These are phyloP conservation scores for Paedocypris micromegethes DNA, from an alignment of 2,797 vertebrate genomes.

Conservation along the genomic window DNA sequence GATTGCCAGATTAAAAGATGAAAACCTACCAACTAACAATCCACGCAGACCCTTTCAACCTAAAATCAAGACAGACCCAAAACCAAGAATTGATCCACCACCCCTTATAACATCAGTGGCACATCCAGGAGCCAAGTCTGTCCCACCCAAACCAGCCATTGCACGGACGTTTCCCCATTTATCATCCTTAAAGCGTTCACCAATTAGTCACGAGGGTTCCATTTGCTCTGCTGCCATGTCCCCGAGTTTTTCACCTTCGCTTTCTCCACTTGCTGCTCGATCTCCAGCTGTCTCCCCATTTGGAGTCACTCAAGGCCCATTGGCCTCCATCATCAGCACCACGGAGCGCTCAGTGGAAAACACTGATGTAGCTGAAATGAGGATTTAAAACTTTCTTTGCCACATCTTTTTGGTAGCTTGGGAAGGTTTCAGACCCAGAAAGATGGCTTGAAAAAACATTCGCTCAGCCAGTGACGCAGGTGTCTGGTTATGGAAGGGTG, in stretches of 20 bases:
- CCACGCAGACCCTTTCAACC: slow-evolving; percentile 84
- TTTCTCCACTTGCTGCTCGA: slow-evolving; percentile 90
- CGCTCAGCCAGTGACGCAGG: slow-evolving; percentile 57
- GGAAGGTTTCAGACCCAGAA: slow-evolving; percentile 26
- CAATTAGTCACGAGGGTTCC: slow-evolving; percentile 93
- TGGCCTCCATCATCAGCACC: slow-evolving; percentile 86
- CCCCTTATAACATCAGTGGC: slow-evolving; percentile 97
- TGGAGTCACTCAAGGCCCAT: slow-evolving; percentile 90
- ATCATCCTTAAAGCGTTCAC: slow-evolving; percentile 85
- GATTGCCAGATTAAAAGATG: slow-evolving; percentile 93
- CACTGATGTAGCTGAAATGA: slow-evolving; percentile 86
- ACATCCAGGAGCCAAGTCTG: slow-evolving; percentile 94
- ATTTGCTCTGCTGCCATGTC: slow-evolving; percentile 96
- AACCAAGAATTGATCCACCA: slow-evolving; percentile 92
- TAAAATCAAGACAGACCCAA: slow-evolving; percentile 82
- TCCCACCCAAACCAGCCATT: slow-evolving; percentile 89
- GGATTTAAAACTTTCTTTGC: slow-evolving; percentile 72
- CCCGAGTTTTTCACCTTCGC: slow-evolving; percentile 93
- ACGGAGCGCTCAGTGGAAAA: slow-evolving; percentile 85
- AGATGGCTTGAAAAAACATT: slow-evolving; percentile 3
- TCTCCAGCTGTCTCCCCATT: slow-evolving; percentile 95
- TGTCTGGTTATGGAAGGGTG: slow-evolving; percentile 60
- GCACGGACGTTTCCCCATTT: slow-evolving; percentile 85
- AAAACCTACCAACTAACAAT: slow-evolving; percentile 79
- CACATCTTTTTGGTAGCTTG: slow-evolving; percentile 15